Base-by-base conservation (phyloP, 2,888 invertebrate species). In the Galeruca laticollis region DNA sequence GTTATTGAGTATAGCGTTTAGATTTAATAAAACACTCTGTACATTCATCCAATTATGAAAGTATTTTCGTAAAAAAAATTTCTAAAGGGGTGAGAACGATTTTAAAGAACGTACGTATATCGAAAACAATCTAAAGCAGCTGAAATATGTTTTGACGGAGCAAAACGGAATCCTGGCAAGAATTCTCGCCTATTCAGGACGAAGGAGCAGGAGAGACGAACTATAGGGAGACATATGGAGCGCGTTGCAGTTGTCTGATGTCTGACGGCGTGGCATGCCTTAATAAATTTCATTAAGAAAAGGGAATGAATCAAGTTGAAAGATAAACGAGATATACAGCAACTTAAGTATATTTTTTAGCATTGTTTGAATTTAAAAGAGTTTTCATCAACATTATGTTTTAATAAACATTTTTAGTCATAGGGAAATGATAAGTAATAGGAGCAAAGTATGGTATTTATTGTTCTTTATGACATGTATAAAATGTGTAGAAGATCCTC, bases 131-230 rank as follows among this genome's bases (percentile, higher is more conserved):
- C n/a, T 40, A 40, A 5, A 13, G n/a, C 40, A n/a, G 40, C 40
- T 40, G 40, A 40, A 40, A 40, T 40, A 40, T 40, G n/a, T 40
- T 40, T n/a, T n/a, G 40, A 40, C 13, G n/a, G 40, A 40, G 40
- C n/a, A n/a, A 40, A 40, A 40, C 5, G 40, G 40, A 40, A 40
- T 40, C 40, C n/a, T 40, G 40, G 40, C n/a, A n/a, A n/a, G 40
- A 40, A 40, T 40, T 40, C n/a, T n/a, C 40, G 40, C n/a, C 40
- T 40, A 40, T 11, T 13, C 40, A n/a, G n/a, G n/a, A n/a, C n/a
- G n/a, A 40, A 40, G 6, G n/a, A 40, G 40, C n/a, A 6, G 40
- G 5, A 37, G n/a, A 13, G 40, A 40, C 40, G 40, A 40, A 40
- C n/a, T 40, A n/a, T 13, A 13, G n/a, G 40, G 40, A 40, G 40